These are phyloP conservation scores for Drosophila suboccidentalis DNA, from an alignment of 2,888 invertebrate genomes.

Conservation along the genomic window DNA sequence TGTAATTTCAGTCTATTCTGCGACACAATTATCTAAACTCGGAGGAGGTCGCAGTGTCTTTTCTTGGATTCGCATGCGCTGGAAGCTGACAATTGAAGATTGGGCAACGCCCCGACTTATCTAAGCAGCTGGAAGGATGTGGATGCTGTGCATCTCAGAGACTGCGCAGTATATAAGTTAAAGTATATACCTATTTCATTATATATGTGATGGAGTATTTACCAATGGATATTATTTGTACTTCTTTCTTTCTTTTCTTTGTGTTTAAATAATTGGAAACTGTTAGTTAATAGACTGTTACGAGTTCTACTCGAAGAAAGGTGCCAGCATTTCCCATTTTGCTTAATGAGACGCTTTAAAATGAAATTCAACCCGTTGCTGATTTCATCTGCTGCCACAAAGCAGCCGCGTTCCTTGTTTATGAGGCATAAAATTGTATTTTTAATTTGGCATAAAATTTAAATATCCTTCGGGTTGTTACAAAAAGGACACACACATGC, in stretches of 20 bases:
- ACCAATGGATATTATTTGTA: conserved; percentile 41
- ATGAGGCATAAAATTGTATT: conserved; percentile 73
- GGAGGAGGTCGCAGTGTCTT: neutral
- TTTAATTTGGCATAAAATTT: conserved; percentile 79
- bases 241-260: conserved; percentile 8
- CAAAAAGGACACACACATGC: conserved; percentile 51
- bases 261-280: conserved; percentile 18
- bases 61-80: conserved; percentile 49
- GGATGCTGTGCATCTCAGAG: conserved; percentile 55
- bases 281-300: conserved; percentile 62
- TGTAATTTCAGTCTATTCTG: conserved; percentile 27
- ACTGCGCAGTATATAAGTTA: conserved; percentile 60
- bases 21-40: conserved; percentile 53
- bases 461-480: conserved; percentile 61
- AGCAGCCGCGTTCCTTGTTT: conserved; percentile 41
- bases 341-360: conserved; percentile 20
- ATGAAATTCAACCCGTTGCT: conserved; percentile 57
- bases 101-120: conserved; percentile 65
- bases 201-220: neutral
- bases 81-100: conserved; percentile 31
- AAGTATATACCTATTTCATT: conserved; percentile 1
- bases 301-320: conserved; percentile 1
- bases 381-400: conserved; percentile 49
- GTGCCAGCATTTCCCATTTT: conserved; percentile 7
- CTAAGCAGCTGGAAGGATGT: conserved; percentile 46